Base-by-base conservation (phyloP, 2,888 invertebrate genomes). In the Perdita meconis region DNA sequence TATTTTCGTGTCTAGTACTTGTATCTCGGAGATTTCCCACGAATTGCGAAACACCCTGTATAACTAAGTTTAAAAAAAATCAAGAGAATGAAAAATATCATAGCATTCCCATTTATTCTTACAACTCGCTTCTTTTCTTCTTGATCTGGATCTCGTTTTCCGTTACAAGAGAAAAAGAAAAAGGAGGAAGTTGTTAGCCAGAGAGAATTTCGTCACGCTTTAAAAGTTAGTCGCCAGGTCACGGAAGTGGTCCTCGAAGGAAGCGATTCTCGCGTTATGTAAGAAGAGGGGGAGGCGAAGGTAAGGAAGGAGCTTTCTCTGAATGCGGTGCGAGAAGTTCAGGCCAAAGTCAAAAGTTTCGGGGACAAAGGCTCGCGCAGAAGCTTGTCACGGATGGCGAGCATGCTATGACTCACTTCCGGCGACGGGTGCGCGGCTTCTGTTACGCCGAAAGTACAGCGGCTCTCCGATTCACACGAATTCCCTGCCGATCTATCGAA, bases 301-400 rank as follows among this genome's bases (percentile, higher is more conserved):
- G 22, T 44, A 44, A 51, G 59, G 73, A 77, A 78, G 79, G 71
- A 79, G 79, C 69, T 81, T 79, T 79, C 69, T 76, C 76, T 67
- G 81, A 82, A 81, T 82, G 71, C 66, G 63, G 71, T 61, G n/a
- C n/a, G n/a, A 63, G 72, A 82, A 78, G 67, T 74, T 71, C 68
- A 22, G 47, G 51, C 59, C 51, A 13, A 66, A 73, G 73, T 74
- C 76, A 65, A 76, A 82, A 82, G 78, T 82, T 82, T 76, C 59
- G 50, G 19, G 63, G 75, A 85, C 81, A 80, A 83, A 85, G 76
- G 69, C 44, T 53, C 42, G 70, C 64, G 67, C 75, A 78, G 79
- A 82, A 81, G 82, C 80, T 80, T 75, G 80, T 82, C 80, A 75
- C 77, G 75, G 77, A 53, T 69, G 65, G 76, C 68, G 67, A 64